A percentile compares a stretch with the other conserved stretches of the same genome.
phyloP scores from a whole-genome alignment of 2,113 vertebrate genomes.

The Poicephalus meyeri region DNA sequence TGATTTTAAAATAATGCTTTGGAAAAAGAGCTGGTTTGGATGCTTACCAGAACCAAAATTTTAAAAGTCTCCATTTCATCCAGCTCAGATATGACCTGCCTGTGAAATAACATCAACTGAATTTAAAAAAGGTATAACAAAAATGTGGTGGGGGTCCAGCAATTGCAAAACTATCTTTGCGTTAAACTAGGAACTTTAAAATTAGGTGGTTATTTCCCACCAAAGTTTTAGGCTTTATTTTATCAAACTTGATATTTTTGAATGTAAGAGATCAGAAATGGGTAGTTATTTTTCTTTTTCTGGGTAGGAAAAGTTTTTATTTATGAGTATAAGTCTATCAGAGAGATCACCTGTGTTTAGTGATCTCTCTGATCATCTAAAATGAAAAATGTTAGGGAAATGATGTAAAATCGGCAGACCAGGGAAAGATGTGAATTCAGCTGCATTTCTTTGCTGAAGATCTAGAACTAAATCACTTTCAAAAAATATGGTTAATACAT shows the following conservation, averaged over 20 bases:
- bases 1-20: background rate
- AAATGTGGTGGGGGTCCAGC: background rate
- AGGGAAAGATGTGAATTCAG: background rate
- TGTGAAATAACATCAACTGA: background rate
- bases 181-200: background rate
- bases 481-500: background rate
- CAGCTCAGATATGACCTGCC: background rate
- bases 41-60: background rate
- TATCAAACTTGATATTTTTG: background rate
- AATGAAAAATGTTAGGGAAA: background rate
- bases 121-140: background rate
- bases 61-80: background rate
- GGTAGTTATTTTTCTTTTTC: background rate
- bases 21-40: background rate
- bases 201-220: background rate
- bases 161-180: background rate
- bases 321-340: background rate
- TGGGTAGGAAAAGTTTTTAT: background rate
- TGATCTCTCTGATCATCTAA: background rate
- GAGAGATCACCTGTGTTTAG: background rate
- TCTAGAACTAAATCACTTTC: background rate
- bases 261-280: background rate
- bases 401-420: background rate
- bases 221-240: background rate
- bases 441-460: background rate